Percentiles rank a stretch among this genome's conserved stretches.
These are phyloP conservation scores for Limanda limanda DNA, from an alignment of 2,113 vertebrate species.

Conservation along the genomic window DNA sequence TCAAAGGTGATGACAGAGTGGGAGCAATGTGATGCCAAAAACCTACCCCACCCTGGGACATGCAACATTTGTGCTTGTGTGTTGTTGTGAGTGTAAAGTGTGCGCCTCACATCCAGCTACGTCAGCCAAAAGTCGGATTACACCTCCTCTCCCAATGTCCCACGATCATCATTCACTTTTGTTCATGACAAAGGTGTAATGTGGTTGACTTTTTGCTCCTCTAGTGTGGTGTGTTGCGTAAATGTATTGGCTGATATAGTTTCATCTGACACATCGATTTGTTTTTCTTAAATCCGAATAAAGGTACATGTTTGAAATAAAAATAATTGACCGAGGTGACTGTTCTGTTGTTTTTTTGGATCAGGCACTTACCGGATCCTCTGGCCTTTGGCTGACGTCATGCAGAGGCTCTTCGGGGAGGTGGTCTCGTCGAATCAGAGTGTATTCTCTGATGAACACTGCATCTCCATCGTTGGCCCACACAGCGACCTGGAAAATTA, in stretches of 20 bases:
- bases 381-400: constrained; percentile 88
- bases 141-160: constrained; percentile 47
- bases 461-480: constrained; percentile 87
- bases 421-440: constrained; percentile 90
- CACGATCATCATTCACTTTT: constrained; percentile 51
- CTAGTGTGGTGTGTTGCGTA: constrained; percentile 20
- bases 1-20: constrained; percentile 60
- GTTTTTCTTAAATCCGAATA: neutral
- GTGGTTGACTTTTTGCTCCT: constrained; percentile 40
- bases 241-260: constrained; percentile 47
- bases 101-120: constrained; percentile 45
- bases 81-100: constrained; percentile 11
- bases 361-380: constrained; percentile 86
- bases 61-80: constrained; percentile 2
- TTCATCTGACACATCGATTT: constrained; percentile 31
- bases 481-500: constrained; percentile 82
- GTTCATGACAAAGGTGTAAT: constrained; percentile 52
- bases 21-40: constrained; percentile 54
- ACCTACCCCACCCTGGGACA: constrained; percentile 31
- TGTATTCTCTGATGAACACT: constrained; percentile 94
- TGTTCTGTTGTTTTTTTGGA: neutral
- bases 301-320: neutral
- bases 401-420: constrained; percentile 89
- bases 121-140: constrained; percentile 42
- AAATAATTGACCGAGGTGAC: neutral